Evolutionary conservation across 2,888 invertebrate genomes (phyloP).

Genomic region (Agriopis aurantiaria): DNA sequence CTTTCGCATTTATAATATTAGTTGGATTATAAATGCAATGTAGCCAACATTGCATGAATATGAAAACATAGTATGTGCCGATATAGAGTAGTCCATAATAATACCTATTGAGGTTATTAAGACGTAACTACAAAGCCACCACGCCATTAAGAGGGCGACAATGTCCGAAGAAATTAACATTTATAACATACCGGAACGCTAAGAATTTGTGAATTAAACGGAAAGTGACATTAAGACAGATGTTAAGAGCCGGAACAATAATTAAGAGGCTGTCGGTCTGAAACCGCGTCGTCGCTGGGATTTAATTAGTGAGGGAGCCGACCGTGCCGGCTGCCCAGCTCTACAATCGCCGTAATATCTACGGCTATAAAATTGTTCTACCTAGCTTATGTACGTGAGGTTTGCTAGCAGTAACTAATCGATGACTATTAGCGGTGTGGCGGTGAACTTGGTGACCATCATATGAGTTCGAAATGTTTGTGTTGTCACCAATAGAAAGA

Average conservation of each 20-base stretch:
- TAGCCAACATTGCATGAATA: too few relatives aligned
- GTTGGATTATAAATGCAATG: too few relatives aligned
- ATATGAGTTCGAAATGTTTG: too few relatives aligned
- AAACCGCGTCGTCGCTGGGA: conserved; percentile 81
- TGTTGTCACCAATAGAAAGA: too few relatives aligned
- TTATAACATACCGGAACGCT: conserved; percentile 62
- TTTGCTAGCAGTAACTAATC: conserved; percentile 20
- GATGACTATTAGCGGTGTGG: conserved; percentile 15
- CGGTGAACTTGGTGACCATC: too few relatives aligned
- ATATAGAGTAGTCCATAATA: neutral
- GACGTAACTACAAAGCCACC: conserved; percentile 6
- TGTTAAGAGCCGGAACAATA: conserved; percentile 84
- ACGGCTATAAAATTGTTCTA: conserved; percentile 41
- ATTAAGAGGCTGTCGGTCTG: conserved; percentile 84
- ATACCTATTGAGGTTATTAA: neutral
- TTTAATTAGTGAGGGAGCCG: conserved; percentile 84
- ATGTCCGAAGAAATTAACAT: conserved; percentile 64
- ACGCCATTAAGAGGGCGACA: conserved; percentile 50
- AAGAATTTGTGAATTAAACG: conserved; percentile 79
- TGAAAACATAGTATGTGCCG: too few relatives aligned
- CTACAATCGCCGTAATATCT: conserved; percentile 49
- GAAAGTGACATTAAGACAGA: conserved; percentile 84
- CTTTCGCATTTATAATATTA: too few relatives aligned
- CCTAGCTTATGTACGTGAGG: conserved; percentile 19
- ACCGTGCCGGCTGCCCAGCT: conserved; percentile 54